Evolutionary conservation across 2,888 invertebrate genomes (phyloP), one percentile per base, ranked within the genome.

Genomic region (Drosophila ustulata): DNA sequence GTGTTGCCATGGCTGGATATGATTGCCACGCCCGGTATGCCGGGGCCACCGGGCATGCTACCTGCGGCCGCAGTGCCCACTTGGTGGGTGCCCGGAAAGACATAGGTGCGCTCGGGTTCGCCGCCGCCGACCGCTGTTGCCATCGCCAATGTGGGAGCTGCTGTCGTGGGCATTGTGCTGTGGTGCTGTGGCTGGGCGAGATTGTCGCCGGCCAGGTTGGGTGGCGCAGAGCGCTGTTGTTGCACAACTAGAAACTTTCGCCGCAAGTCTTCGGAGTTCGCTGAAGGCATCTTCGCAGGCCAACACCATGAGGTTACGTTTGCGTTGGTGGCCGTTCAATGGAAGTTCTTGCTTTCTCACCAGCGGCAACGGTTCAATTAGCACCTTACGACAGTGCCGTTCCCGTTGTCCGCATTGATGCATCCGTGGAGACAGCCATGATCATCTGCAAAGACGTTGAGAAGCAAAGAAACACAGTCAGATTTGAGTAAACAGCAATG

Each of bases 241-340:
- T 91, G 91, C 66, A 91, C 86, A 75, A 90, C 88, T 69, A 90
- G 86, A 88, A 93, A 89, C 89, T 92, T 92, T 88, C 91, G 92
- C 87, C 92, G 89, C 91, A 91, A 89, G 78, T 92, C 92, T 81
- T 92, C 92, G 90, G 91, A 78, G 87, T 90, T 91, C 66, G 89
- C 82, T 83, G 89, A 90, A 88, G 90, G 90, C 92, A 92, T 92
- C 82, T 89, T 92, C 86, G 78, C 89, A 80, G 83, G 84, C 63
- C 67, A 78, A 89, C 91, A 92, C 84, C 91, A 91, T 91, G 88
- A 89, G 90, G 82, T 87, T 80, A 46, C 23, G 50, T 45, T 71
- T 23, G 37, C 13, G 9, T 70, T 28, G 4, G 41, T 58, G 58
- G 51, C 49, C 61, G 52, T 47, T 65, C 57, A 55, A 68, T 66